These are phyloP conservation scores for Ara ararauna DNA, from an alignment of 2,797 vertebrate genomes.

Conservation along the genomic window DNA sequence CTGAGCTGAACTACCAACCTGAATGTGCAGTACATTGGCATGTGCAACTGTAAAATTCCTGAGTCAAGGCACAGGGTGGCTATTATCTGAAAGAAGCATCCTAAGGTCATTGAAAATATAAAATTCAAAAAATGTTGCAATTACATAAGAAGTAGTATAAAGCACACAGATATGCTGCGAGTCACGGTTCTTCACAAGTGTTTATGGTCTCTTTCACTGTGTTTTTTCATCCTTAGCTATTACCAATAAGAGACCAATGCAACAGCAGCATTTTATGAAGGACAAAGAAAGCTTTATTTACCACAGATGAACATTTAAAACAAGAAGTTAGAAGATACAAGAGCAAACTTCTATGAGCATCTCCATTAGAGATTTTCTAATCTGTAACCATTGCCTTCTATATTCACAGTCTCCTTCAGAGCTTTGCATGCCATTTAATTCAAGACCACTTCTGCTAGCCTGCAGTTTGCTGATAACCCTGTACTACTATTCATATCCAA, in stretches of 20 bases:
- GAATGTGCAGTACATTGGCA: background rate
- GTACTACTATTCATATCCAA: background rate
- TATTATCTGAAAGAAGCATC: background rate
- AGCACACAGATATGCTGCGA: background rate
- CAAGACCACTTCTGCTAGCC: background rate
- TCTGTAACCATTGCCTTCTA: background rate
- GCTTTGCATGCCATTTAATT: conserved; percentile 9
- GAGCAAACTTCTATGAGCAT: background rate
- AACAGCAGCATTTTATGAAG: background rate
- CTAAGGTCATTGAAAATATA: background rate
- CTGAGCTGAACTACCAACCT: background rate
- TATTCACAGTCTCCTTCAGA: conserved; percentile 2
- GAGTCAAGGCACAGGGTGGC: background rate
- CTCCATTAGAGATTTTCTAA: background rate
- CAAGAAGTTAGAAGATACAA: background rate
- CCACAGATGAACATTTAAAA: background rate
- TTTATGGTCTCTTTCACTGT: background rate
- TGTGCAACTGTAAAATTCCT: background rate
- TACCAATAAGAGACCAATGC: background rate
- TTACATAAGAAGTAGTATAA: background rate
- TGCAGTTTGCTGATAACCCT: conserved; percentile 9
- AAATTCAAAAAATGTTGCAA: background rate
- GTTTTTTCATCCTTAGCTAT: background rate
- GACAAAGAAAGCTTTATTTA: background rate
- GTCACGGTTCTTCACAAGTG: background rate